Evolutionary conservation across 2,113 vertebrate species (phyloP), one percentile per base, ranked within the genome.

Genomic region (Siphamia tubifer): DNA sequence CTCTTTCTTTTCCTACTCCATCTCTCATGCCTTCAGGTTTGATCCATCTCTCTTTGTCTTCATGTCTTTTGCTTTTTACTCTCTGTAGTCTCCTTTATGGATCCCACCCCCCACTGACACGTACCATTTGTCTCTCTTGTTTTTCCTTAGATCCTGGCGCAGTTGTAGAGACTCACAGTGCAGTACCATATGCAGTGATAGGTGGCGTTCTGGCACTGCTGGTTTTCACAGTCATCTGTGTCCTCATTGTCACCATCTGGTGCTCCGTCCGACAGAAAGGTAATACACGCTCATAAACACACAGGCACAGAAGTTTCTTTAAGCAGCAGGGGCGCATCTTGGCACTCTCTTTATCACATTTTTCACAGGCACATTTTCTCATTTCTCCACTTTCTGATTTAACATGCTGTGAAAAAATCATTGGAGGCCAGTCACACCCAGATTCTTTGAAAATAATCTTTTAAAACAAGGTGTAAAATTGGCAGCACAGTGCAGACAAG

Each of bases 261-360:
- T 95, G 94, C 89, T 95, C 95, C 0, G 94, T 97, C 30, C 93
- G 95, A 68, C 96, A 97, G 90, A 97, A 97, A 94, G 96, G 96
- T 96, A 87, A 92, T 40, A 17, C 36, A 53, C 34, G 30, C 24
- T 58, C 30, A 6, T 36, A 31, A 28, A 13, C 28, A 23, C 16
- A 34, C 43, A 48, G 21, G 43, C 43, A 17, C 10, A 1, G n/a
- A 25, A n/a, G 16, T 25, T 75, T 63, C 11, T 63, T 34, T 64
- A 34, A 24, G 11, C 21, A 60, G 19, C 49, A n/a, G 20, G 17
- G 17, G 31, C 44, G 28, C 10, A 15, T 45, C 66, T 53, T 31
- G 5, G 15, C 17, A 63, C 20, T 61, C 19, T 68, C 68, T 79
- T n/a, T 44, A 40, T 67, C 32, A 52, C 53, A 42, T 55, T 69